A percentile compares a stretch with the other conserved stretches of the same genome.
Conservation (phyloP, 2,888 invertebrate genomes). For the Aspidiotus destructor region DNA sequence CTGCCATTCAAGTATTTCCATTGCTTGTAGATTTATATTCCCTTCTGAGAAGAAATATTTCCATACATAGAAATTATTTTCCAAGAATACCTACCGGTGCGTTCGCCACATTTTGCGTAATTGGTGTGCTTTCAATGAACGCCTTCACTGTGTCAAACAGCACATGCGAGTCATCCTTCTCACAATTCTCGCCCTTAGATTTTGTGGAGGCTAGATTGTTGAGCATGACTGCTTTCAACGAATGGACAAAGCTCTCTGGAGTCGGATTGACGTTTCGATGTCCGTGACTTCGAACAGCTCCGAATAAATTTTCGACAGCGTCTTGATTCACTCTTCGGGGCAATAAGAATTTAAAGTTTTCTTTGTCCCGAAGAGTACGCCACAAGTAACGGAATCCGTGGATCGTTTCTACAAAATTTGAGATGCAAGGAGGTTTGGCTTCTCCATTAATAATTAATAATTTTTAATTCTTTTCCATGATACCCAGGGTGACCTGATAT, state of each 20-base stretch:
- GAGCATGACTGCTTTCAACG: slow-evolving; percentile 6
- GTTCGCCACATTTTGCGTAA: too few relatives aligned
- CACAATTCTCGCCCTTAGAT: not conserved
- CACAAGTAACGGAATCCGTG: slow-evolving; percentile 13
- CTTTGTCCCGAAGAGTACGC: slow-evolving; percentile 5
- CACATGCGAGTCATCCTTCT: not conserved
- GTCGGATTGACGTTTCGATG: slow-evolving; percentile 12
- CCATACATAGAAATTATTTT: too few relatives aligned
- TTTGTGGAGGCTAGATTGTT: slow-evolving; percentile 8
- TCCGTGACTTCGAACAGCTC: slow-evolving; percentile 18
- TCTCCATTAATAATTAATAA: not conserved
- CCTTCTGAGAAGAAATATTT: too few relatives aligned
- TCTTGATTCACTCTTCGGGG: slow-evolving; percentile 19
- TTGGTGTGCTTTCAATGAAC: too few relatives aligned
- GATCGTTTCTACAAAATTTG: slow-evolving; percentile 11
- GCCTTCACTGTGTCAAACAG: too few relatives aligned
- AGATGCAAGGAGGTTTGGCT: slow-evolving; percentile 10
- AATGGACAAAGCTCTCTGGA: slow-evolving; percentile 14
- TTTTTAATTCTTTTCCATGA: too few relatives aligned
- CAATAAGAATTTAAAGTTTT: slow-evolving; percentile 15
- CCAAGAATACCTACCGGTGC: too few relatives aligned
- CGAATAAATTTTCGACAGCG: slow-evolving; percentile 10
- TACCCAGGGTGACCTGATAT: too few relatives aligned
- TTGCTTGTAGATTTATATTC: too few relatives aligned
- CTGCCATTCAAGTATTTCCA: too few relatives aligned